These are phyloP conservation scores for Campopleginae sp. DNA, from an alignment of 2,888 invertebrate genomes.

Conservation along the genomic window DNA sequence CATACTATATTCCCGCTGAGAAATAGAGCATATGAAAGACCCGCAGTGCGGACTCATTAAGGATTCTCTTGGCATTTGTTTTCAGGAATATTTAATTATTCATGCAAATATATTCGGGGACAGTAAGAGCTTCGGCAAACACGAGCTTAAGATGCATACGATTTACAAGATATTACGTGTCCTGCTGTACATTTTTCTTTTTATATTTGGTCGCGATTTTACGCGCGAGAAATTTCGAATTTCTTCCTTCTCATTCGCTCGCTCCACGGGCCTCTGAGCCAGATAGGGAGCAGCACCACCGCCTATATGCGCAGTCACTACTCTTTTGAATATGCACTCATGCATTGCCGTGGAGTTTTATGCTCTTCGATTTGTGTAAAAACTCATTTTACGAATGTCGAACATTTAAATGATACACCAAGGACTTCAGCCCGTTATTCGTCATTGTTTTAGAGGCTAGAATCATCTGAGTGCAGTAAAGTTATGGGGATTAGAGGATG, in stretches of 20 bases:
- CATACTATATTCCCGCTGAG: background rate
- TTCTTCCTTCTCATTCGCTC: constrained; percentile 30
- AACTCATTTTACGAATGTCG: background rate
- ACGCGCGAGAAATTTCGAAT: constrained; percentile 39
- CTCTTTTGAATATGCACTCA: background rate
- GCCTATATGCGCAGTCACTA: background rate
- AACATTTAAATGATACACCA: no score
- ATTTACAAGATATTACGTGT: constrained; percentile 10
- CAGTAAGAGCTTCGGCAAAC: background rate
- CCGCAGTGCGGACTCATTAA: constrained; percentile 60
- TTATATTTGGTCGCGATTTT: background rate
- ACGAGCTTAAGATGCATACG: constrained; percentile 17
- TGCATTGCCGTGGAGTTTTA: background rate
- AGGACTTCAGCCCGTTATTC: no score
- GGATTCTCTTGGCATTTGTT: constrained; percentile 22
- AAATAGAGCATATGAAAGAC: constrained; percentile 3
- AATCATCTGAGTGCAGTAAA: no score
- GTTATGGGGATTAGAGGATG: background rate
- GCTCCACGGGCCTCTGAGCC: background rate
- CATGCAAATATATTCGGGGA: constrained; percentile 50
- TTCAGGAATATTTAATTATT: constrained; percentile 43
- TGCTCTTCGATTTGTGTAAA: background rate
- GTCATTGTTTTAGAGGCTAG: no score
- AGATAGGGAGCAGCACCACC: background rate
- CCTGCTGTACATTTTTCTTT: background rate